Conservation (phyloP, 2,113 vertebrate genomes). For the Hippocampus comes region DNA sequence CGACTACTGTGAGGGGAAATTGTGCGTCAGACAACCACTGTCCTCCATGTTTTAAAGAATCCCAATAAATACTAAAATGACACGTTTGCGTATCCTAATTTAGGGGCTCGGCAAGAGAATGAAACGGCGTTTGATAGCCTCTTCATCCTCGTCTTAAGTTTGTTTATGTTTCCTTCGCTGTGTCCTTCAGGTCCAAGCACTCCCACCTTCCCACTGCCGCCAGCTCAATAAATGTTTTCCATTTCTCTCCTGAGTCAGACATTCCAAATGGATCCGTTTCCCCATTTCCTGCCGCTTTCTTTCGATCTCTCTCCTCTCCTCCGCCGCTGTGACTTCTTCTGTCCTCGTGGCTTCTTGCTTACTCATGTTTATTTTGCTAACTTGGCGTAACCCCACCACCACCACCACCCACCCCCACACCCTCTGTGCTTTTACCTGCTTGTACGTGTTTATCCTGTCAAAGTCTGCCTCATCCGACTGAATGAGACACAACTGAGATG, state of each 20-base stretch:
- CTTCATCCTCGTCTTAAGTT: slow-evolving; percentile 4
- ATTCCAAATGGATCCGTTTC: slow-evolving; percentile 31
- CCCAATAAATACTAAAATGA: not conserved
- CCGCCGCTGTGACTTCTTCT: slow-evolving; percentile 17
- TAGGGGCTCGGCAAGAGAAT: slow-evolving; percentile 1
- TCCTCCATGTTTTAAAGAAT: not conserved
- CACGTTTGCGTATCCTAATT: slow-evolving; percentile 16
- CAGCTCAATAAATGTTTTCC: slow-evolving; percentile 53
- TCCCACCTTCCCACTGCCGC: slow-evolving; percentile 22
- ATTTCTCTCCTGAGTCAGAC: slow-evolving; percentile 49
- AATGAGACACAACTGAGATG: slow-evolving; percentile 23
- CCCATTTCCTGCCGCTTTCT: slow-evolving; percentile 28
- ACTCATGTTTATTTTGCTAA: not conserved
- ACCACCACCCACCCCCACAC: too few relatives aligned
- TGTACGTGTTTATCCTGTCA: slow-evolving; percentile 7
- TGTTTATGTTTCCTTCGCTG: slow-evolving; percentile 1
- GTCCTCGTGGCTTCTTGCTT: not conserved
- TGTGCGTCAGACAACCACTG: not conserved
- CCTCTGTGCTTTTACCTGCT: not conserved
- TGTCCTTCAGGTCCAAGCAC: not conserved
- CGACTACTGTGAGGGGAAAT: not conserved
- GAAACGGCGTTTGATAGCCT: slow-evolving; percentile 2
- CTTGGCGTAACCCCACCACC: too few relatives aligned
- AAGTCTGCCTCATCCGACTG: not conserved
- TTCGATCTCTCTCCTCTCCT: slow-evolving; percentile 18